These are phyloP conservation scores for Prosapia bicincta DNA, from an alignment of 2,888 invertebrate species.

Conservation along the genomic window DNA sequence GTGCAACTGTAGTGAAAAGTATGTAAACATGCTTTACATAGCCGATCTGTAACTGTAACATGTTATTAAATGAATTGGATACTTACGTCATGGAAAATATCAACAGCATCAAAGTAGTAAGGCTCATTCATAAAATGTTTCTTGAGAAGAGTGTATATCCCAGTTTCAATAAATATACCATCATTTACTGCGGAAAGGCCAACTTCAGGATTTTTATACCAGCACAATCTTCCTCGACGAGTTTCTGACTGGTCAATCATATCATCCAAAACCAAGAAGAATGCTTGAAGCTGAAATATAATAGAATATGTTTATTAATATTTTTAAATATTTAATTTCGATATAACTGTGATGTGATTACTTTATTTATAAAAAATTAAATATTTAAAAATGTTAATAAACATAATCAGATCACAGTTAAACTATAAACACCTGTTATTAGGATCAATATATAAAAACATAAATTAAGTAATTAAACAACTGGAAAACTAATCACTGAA, in stretches of 20 bases:
- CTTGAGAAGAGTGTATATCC: conserved; percentile 73
- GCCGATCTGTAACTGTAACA: background rate
- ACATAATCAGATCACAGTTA: no score
- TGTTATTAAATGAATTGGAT: background rate
- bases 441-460: no score
- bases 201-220: conserved; percentile 75
- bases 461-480: no score
- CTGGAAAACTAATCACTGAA: no score
- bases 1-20: no score
- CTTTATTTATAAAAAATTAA: no score
- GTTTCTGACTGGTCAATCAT: conserved; percentile 83
- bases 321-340: no score
- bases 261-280: conserved; percentile 84
- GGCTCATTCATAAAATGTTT: conserved; percentile 70
- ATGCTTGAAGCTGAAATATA: conserved; percentile 75
- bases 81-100: conserved; percentile 77
- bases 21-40: no score
- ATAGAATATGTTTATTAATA: no score
- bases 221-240: conserved; percentile 85
- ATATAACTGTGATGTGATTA: no score
- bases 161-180: conserved; percentile 71
- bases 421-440: no score
- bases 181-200: conserved; percentile 80
- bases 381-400: no score
- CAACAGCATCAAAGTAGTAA: conserved; percentile 66